These are phyloP conservation scores for Lepus timidus DNA, from an alignment of 2,113 vertebrate species.

Conservation along the genomic window DNA sequence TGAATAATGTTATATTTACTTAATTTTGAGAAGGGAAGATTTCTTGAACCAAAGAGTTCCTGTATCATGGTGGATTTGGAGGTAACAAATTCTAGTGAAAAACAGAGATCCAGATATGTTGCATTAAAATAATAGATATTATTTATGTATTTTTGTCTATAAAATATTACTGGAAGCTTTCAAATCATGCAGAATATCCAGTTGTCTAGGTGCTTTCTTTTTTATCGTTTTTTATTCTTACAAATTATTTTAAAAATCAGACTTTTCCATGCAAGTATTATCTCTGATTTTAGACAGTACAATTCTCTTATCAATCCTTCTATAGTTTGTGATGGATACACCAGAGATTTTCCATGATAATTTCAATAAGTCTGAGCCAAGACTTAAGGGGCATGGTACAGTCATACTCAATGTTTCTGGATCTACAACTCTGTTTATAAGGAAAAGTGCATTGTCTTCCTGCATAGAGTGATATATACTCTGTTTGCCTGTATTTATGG, in stretches of 20 bases:
- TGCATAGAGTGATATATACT: neutral
- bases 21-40: conserved; percentile 24
- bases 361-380: neutral
- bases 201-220: neutral
- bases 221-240: neutral
- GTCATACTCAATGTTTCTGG: neutral
- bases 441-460: neutral
- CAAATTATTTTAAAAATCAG: neutral
- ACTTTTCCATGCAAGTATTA: neutral
- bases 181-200: neutral
- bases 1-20: neutral
- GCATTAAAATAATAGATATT: neutral
- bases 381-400: neutral
- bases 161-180: conserved; percentile 1
- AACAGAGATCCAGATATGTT: neutral
- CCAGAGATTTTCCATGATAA: neutral
- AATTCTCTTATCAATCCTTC: neutral
- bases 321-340: neutral
- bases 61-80: neutral
- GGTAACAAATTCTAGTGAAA: neutral
- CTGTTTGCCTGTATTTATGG: conserved; percentile 47
- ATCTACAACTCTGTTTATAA: neutral
- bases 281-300: neutral
- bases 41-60: neutral
- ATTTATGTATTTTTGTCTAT: neutral